A percentile compares a stretch with the other conserved stretches of the same genome.
Conservation (phyloP, 2,797 vertebrate species). For the Lepus oiostolus region DNA sequence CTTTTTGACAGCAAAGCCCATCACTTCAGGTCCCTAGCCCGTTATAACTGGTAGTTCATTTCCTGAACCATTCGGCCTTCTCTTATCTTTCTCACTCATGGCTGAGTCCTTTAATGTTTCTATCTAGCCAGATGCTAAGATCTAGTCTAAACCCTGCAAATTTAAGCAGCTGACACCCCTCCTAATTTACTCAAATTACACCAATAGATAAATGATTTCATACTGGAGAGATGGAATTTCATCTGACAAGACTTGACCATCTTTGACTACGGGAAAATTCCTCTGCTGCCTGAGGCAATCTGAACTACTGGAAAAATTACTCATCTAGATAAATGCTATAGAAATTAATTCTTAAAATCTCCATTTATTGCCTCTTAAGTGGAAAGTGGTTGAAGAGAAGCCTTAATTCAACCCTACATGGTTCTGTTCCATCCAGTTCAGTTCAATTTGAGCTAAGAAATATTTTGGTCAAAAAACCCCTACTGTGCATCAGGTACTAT, state of each 20-base stretch:
- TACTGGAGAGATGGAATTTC: constrained; percentile 39
- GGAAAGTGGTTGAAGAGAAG: background rate
- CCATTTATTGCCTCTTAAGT: constrained; percentile 11
- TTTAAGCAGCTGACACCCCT: background rate
- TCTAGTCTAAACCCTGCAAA: constrained; percentile 14
- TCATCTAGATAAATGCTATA: background rate
- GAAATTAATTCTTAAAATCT: constrained; percentile 57
- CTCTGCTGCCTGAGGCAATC: background rate
- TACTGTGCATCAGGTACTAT: background rate
- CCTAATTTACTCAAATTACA: constrained; percentile 8
- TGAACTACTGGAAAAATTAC: constrained; percentile 38
- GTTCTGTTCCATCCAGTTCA: constrained; percentile 41
- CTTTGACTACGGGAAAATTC: constrained; percentile 49
- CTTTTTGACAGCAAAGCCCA: background rate
- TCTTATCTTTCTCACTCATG: constrained; percentile 12
- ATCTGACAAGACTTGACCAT: constrained; percentile 43
- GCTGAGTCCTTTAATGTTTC: background rate
- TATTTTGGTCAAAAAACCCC: constrained; percentile 16
- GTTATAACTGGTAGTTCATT: background rate
- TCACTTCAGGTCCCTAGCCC: background rate
- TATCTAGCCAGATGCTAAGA: background rate
- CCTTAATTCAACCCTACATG: constrained; percentile 13
- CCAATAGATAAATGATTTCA: background rate
- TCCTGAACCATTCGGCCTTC: background rate
- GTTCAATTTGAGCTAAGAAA: constrained; percentile 47